Evolutionary conservation across 2,888 invertebrate genomes (phyloP).

Genomic region (Harmothoe impar): DNA sequence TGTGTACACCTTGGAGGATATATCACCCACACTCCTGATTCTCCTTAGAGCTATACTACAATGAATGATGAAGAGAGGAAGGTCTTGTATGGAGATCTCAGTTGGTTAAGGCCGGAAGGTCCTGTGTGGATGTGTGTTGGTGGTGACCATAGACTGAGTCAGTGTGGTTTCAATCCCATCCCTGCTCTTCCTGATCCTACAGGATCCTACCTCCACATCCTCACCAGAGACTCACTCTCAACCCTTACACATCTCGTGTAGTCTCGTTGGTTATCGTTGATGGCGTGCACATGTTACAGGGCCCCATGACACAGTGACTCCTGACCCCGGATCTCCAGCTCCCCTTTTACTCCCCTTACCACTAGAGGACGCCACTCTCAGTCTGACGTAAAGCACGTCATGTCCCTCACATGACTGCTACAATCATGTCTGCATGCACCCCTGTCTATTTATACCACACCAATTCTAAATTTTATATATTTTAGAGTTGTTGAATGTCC

Average conservation of each 20-base stretch:
- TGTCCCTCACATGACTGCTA: too few relatives aligned
- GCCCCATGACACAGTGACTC: constrained; percentile 15
- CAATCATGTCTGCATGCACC: too few relatives aligned
- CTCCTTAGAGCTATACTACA: too few relatives aligned
- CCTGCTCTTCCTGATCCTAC: constrained; percentile 1
- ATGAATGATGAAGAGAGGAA: not conserved
- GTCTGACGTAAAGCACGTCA: too few relatives aligned
- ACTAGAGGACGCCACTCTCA: constrained; percentile 14
- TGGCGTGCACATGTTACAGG: not conserved
- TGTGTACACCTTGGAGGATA: too few relatives aligned
- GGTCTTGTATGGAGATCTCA: not conserved
- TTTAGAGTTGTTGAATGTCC: too few relatives aligned
- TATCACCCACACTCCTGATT: too few relatives aligned
- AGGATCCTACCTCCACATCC: not conserved
- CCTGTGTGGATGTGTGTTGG: not conserved
- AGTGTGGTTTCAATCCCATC: not conserved
- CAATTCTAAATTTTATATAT: too few relatives aligned
- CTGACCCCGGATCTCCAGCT: not conserved
- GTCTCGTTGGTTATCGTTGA: constrained; percentile 25
- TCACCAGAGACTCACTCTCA: not conserved
- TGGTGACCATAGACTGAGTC: not conserved
- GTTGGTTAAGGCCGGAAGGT: not conserved
- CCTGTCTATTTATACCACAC: too few relatives aligned
- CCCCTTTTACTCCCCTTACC: not conserved
- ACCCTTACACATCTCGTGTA: not conserved